Evolutionary conservation across 1,140 invertebrate genomes (phyloP).

Genomic region (Homarus americanus): DNA sequence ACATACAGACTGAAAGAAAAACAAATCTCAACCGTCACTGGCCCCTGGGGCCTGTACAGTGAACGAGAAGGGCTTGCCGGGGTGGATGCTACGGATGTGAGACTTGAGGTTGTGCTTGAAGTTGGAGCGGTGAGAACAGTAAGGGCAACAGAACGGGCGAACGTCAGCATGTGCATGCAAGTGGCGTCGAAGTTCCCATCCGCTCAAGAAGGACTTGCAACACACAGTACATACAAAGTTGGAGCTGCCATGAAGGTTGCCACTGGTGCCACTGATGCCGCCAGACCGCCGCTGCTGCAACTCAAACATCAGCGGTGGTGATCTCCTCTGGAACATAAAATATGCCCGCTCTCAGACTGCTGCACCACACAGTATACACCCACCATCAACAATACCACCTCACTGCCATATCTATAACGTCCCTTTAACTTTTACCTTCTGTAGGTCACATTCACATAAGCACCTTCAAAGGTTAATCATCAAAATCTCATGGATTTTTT

Average conservation of each 20-base stretch:
- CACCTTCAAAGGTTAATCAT: not conserved
- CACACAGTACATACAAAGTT: constrained; percentile 63
- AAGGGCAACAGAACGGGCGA: constrained; percentile 80
- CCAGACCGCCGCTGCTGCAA: constrained; percentile 36
- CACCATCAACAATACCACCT: not conserved
- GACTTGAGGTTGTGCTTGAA: constrained; percentile 75
- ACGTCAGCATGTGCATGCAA: constrained; percentile 79
- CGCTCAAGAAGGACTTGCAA: constrained; percentile 69
- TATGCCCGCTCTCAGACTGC: constrained; percentile 49
- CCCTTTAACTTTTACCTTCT: not conserved
- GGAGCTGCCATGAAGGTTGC: not conserved
- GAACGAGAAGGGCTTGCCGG: constrained; percentile 71
- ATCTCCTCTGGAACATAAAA: constrained; percentile 68
- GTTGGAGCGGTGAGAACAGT: constrained; percentile 77
- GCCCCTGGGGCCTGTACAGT: constrained; percentile 33
- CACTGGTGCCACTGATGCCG: constrained; percentile 13
- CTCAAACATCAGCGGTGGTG: constrained; percentile 48
- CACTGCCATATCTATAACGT: not conserved
- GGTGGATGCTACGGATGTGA: constrained; percentile 69
- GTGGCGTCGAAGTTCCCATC: constrained; percentile 76
- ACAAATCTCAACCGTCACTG: constrained; percentile 24
- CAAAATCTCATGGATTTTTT: not conserved
- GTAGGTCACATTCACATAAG: not conserved
- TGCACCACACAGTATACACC: constrained; percentile 22
- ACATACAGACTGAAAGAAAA: too few relatives aligned